Base-by-base conservation (phyloP, 2,797 vertebrate genomes). In the Uromys caudimaculatus region DNA sequence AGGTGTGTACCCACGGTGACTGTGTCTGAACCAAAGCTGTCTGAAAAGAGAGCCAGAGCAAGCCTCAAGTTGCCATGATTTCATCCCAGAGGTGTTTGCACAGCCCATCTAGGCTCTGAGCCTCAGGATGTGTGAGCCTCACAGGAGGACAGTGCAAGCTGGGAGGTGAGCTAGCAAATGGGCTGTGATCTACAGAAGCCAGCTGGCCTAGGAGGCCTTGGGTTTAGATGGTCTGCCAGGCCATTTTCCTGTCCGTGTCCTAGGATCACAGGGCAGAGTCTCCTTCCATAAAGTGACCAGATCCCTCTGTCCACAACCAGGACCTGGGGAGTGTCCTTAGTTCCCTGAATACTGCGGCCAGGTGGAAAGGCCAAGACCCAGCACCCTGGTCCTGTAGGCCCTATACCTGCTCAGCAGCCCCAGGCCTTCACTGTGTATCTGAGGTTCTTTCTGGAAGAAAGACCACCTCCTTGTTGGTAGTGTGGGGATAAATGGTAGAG, bases 301-400 rank as follows among this genome's bases (percentile, higher is more conserved):
- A 73, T 56, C 44, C 60, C 64, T 64, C n/a, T 0, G 1, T 52
- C 13, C 5, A 0, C 12, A 58, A 35, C 38, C 11, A 0, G 52
- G 29, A n/a, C 52, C 73, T 27, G 6, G 38, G 1, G 71, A 21
- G 0, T 13, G 50, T 52, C 38, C 13, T 41, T 32, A 7, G 6
- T 41, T 8, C 35, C 38, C 9, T 3, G n/a, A 0, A 12, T 0
- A 8, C 2, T 0, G 6, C 38, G 4, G 6, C 35, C 35, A 23
- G 14, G 12, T 44, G 5, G 58, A 32, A 35, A 86, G 56, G 47
- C n/a, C 8, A 23, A 47, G 64, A 10, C 41, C 6, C 19, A 73
- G 69, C 54, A 11, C 44, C 3, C 1, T 0, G n/a, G n/a, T 54
- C 11, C 6, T 27, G 64, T 41, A 35, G 16, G 32, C 13, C 14